phyloP scores from a whole-genome alignment of 2,888 invertebrate species.

The Nasonia oneida region DNA sequence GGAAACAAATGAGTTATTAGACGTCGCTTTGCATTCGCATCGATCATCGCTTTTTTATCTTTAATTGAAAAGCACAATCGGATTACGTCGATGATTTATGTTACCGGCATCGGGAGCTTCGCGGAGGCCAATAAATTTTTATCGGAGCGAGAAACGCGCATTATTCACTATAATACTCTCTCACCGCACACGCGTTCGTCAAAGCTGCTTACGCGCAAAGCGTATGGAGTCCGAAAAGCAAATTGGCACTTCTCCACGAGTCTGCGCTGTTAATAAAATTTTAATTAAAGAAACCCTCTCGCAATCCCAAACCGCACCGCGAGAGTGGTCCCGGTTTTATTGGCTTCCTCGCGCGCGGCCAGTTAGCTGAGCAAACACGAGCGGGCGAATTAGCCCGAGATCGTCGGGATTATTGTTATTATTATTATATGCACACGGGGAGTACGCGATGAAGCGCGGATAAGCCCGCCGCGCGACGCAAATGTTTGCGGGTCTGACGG shows the following conservation, averaged over 20 bases:
- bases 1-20: background rate
- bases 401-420: background rate
- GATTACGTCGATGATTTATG: too few species aligned
- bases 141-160: too few species aligned
- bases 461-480: background rate
- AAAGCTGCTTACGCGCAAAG: background rate
- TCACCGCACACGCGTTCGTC: background rate
- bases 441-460: background rate
- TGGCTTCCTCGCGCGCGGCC: background rate
- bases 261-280: background rate
- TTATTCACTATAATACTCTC: too few species aligned
- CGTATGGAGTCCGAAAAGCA: background rate
- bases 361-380: background rate
- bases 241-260: background rate
- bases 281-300: conserved; percentile 15
- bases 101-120: too few species aligned
- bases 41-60: background rate
- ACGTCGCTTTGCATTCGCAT: background rate
- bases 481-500: background rate
- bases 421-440: background rate
- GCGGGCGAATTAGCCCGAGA: background rate
- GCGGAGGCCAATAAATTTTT: too few species aligned
- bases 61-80: background rate
- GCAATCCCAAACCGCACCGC: background rate
- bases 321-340: background rate